A percentile compares a stretch with the other conserved stretches of the same genome.
phyloP scores from a whole-genome alignment of 2,113 vertebrate species.

The Microcebus lehilahytsara region DNA sequence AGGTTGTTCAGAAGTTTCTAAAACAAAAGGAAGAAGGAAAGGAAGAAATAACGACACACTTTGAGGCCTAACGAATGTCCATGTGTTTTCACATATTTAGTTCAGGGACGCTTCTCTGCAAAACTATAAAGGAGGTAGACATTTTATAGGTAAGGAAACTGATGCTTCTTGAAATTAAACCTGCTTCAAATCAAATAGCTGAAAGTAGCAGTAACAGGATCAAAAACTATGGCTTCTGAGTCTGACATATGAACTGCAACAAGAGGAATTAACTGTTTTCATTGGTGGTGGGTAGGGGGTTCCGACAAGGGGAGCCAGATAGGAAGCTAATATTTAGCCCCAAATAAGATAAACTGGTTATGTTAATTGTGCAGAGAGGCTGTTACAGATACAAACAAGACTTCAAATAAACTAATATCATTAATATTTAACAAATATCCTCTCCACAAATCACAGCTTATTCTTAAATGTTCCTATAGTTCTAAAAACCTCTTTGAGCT shows the following conservation, averaged over 20 bases:
- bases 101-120: neutral
- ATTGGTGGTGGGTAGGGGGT: neutral
- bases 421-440: neutral
- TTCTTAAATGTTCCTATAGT: neutral
- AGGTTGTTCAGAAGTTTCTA: neutral
- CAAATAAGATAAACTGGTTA: neutral
- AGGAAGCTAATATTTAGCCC: neutral
- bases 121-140: neutral
- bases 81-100: neutral
- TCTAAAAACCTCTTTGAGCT: neutral
- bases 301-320: neutral
- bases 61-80: neutral
- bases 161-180: neutral
- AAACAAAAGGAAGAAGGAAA: neutral
- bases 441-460: neutral
- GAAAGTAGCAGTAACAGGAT: neutral
- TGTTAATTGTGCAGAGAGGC: neutral
- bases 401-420: neutral
- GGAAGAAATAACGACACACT: neutral
- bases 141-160: neutral
- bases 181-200: neutral
- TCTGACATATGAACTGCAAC: neutral
- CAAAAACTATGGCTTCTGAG: neutral
- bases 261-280: neutral
- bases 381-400: neutral